Percentiles rank a stretch among this genome's conserved stretches.
phyloP scores from a whole-genome alignment of 2,888 invertebrate genomes.

The Craniophora ligustri region DNA sequence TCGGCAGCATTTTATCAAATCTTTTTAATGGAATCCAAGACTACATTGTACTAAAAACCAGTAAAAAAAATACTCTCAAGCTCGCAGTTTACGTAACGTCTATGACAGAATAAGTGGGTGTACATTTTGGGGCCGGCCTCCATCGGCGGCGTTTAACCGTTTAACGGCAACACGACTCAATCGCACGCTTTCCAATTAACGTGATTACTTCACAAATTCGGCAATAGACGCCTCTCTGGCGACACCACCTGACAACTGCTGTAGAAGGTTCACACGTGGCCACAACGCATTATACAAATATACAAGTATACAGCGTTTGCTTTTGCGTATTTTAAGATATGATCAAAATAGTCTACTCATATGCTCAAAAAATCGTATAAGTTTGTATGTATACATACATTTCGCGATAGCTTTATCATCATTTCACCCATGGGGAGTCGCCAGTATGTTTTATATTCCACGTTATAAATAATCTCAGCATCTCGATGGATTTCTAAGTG shows the following conservation, averaged over 20 bases:
- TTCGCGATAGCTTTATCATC: too few relatives aligned
- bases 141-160: conserved; percentile 1
- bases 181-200: conserved; percentile 31
- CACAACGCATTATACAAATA: background rate
- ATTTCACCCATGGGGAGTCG: too few relatives aligned
- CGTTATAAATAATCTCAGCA: too few relatives aligned
- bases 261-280: background rate
- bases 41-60: background rate
- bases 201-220: conserved; percentile 47
- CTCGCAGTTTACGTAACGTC: background rate
- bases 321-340: too few relatives aligned
- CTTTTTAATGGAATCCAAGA: too few relatives aligned
- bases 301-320: too few relatives aligned
- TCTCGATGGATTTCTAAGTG: too few relatives aligned
- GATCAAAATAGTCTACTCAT: too few relatives aligned
- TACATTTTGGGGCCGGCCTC: background rate
- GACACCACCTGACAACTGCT: background rate
- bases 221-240: conserved; percentile 1
- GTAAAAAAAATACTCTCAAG: background rate
- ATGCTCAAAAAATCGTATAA: too few relatives aligned
- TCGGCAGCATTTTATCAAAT: too few relatives aligned
- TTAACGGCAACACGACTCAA: conserved; percentile 11
- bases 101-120: background rate
- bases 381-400: too few relatives aligned
- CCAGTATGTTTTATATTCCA: too few relatives aligned